phyloP scores from a whole-genome alignment of 2,797 vertebrate genomes.

The Neostethus bicornis region DNA sequence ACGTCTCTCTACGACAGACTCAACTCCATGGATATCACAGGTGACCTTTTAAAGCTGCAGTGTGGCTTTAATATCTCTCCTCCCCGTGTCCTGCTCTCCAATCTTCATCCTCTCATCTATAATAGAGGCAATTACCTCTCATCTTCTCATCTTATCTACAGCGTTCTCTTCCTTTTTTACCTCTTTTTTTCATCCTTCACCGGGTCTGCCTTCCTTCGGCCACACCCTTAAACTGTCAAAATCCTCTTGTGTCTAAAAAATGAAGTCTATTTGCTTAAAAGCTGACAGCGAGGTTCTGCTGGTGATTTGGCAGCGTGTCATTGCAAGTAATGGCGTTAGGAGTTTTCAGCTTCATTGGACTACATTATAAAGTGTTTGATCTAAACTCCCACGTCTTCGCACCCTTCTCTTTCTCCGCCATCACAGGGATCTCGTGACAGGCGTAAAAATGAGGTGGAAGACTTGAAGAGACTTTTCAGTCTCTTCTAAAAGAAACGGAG shows the following conservation, averaged over 20 bases:
- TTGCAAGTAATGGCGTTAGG: slow-evolving; percentile 71
- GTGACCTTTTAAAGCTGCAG: slow-evolving; percentile 67
- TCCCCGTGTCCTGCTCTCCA: not conserved
- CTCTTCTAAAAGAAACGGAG: slow-evolving; percentile 70
- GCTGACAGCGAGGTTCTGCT: slow-evolving; percentile 71
- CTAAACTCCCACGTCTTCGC: slow-evolving; percentile 60
- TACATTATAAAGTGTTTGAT: slow-evolving; percentile 78
- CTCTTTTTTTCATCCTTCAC: slow-evolving; percentile 21
- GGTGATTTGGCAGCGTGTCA: slow-evolving; percentile 74
- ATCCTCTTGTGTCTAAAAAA: slow-evolving; percentile 42
- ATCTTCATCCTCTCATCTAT: slow-evolving; percentile 41
- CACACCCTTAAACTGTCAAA: slow-evolving; percentile 57
- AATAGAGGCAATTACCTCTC: slow-evolving; percentile 73
- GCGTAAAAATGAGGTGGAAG: slow-evolving; percentile 70
- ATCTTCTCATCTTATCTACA: slow-evolving; percentile 66
- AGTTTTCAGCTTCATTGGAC: slow-evolving; percentile 65
- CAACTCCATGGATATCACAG: slow-evolving; percentile 47
- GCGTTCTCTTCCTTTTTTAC: slow-evolving; percentile 29
- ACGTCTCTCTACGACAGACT: slow-evolving; percentile 20
- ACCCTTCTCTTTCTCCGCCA: slow-evolving; percentile 26
- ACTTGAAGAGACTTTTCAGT: slow-evolving; percentile 73
- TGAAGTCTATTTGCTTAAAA: slow-evolving; percentile 64
- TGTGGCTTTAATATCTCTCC: slow-evolving; percentile 49
- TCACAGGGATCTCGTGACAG: slow-evolving; percentile 68
- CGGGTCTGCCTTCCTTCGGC: slow-evolving; percentile 32